Evolutionary conservation across 2,797 vertebrate species (phyloP), one percentile per base, ranked within the genome.

Genomic region (Myoxocephalus aenaeus): DNA sequence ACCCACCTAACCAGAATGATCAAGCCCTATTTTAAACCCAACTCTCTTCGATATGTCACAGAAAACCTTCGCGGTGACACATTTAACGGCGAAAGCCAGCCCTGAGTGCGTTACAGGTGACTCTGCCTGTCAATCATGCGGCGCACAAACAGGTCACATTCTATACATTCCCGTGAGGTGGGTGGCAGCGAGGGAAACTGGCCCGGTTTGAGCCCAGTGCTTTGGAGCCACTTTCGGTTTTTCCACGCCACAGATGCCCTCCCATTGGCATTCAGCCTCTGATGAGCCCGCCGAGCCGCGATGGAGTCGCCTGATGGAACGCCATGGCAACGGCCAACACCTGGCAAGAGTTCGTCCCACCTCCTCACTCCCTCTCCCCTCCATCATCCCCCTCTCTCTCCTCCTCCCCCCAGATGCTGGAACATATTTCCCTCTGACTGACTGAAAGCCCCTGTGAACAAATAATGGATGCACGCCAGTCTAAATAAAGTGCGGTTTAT

Each of bases 401-500:
- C 70, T 40, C 9, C 27, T 27, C 73, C 65, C 75, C 75, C 25
- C 94, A 96, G 95, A 96, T 81, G 75, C 96, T 97, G 96, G 96
- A 97, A 97, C 95, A 93, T 95, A 95, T 97, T 97, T 97, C 96
- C 94, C 93, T 96, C 96, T 98, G 96, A 97, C 97, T 97, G 96
- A 92, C 90, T 92, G 90, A 92, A 98, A 97, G 96, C 95, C 96
- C 96, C 96, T 96, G 96, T 97, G 97, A 97, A 97, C 96, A 97
- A 98, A 97, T 96, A 96, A 96, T 97, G 96, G 96, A 95, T 88
- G 88, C 90, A 91, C 86, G 97, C 97, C 97, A 98, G 96, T 95
- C 96, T 97, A 97, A 99, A 98, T 97, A 98, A 96, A 95, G 96
- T 96, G 96, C 68, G 96, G 96, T 97, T 98, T 97, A 95, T 96